phyloP scores from a whole-genome alignment of 2,888 invertebrate genomes.

The Chrysolina oricalcia region DNA sequence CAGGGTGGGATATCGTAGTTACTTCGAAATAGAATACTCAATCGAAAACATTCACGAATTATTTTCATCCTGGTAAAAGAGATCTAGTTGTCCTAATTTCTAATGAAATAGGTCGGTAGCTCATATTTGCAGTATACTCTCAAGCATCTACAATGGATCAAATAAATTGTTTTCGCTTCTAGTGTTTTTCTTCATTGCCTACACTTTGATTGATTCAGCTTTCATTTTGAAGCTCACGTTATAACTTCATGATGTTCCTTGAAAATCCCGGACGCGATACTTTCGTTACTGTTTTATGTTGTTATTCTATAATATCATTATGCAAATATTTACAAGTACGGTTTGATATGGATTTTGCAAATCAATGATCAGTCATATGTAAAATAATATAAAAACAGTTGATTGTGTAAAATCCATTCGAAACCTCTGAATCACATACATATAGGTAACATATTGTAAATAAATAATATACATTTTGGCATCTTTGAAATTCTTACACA shows the following conservation, averaged over 20 bases:
- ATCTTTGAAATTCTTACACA: constrained; percentile 78
- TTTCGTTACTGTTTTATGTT: constrained; percentile 48
- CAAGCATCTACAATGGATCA: not conserved
- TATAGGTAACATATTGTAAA: constrained; percentile 72
- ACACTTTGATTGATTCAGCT: not conserved
- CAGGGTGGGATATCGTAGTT: not conserved
- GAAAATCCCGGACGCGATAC: constrained; percentile 35
- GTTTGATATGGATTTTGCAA: constrained; percentile 58
- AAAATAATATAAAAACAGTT: constrained; percentile 53
- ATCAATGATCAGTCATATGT: constrained; percentile 67
- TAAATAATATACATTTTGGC: constrained; percentile 75
- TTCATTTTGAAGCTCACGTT: not conserved
- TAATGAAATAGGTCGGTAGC: not conserved
- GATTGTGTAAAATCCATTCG: constrained; percentile 59
- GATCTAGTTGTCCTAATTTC: constrained; percentile 2
- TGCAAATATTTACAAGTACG: constrained; percentile 55
- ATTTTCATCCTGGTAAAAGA: not conserved
- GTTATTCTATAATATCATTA: constrained; percentile 51
- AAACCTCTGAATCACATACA: constrained; percentile 70
- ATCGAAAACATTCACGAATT: not conserved
- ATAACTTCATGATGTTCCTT: constrained; percentile 42
- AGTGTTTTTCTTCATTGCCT: not conserved
- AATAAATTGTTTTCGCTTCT: not conserved
- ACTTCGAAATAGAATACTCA: not conserved
- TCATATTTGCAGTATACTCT: not conserved